Conservation (phyloP, 2,888 invertebrate species). For the Eilema depressum region DNA sequence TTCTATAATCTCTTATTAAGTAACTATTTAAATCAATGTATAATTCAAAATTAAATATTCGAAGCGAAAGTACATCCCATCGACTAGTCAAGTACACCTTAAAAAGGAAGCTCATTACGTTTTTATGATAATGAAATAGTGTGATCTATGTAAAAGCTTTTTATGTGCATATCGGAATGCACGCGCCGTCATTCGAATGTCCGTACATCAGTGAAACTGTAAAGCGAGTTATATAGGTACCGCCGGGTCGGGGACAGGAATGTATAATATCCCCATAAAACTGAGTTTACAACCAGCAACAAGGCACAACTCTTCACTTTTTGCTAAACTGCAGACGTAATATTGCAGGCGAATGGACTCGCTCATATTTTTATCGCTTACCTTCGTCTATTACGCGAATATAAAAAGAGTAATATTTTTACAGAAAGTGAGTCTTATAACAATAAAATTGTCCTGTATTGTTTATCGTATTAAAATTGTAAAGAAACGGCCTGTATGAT, state of each 20-base stretch:
- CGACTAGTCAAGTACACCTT: constrained; percentile 30
- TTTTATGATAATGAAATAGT: constrained; percentile 43
- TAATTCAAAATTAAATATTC: constrained; percentile 22
- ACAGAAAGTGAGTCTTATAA: background rate
- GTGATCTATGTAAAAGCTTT: constrained; percentile 64
- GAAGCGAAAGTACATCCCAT: constrained; percentile 25
- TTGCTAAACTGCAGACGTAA: constrained; percentile 50
- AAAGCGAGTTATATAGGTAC: constrained; percentile 72
- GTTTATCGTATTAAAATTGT: background rate
- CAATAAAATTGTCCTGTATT: background rate
- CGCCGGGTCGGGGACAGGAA: constrained; percentile 61
- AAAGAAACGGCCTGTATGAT: too few species aligned
- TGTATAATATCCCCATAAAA: constrained; percentile 77
- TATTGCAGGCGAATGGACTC: constrained; percentile 31
- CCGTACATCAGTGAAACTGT: constrained; percentile 68
- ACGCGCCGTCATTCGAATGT: constrained; percentile 47
- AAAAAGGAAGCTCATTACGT: constrained; percentile 25
- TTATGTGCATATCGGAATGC: constrained; percentile 68
- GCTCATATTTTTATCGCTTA: constrained; percentile 42
- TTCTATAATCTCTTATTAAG: too few species aligned
- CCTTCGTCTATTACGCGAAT: constrained; percentile 21
- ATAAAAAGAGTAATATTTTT: constrained; percentile 8
- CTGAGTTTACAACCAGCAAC: constrained; percentile 67
- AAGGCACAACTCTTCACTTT: constrained; percentile 65
- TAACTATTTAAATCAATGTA: too few species aligned